Evolutionary conservation across 2,113 vertebrate species (phyloP).

Genomic region (Rhinoderma darwinii): DNA sequence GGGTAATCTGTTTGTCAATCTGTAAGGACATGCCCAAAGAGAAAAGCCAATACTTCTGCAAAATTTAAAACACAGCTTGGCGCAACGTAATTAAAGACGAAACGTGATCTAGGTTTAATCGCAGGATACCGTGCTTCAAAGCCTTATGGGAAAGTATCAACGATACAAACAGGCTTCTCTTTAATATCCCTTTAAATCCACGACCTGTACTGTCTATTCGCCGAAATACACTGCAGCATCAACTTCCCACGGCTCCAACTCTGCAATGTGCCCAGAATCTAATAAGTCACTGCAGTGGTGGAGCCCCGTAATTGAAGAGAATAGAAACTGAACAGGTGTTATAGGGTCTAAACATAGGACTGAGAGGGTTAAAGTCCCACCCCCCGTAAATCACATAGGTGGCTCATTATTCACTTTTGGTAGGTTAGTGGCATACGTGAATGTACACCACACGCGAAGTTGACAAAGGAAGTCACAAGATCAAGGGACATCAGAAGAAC

Average conservation of each 20-base stretch:
- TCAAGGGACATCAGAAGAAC: no score
- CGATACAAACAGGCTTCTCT: not conserved
- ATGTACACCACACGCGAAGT: not conserved
- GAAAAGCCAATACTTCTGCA: not conserved
- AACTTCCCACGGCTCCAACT: constrained; percentile 38
- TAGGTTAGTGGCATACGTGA: not conserved
- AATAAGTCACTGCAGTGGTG: constrained; percentile 28
- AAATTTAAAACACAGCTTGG: not conserved
- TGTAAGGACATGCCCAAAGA: not conserved
- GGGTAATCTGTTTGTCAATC: not conserved
- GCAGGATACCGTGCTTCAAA: not conserved
- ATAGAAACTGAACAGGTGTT: not conserved
- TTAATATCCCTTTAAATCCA: constrained; percentile 22
- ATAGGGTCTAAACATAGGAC: not conserved
- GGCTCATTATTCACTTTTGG: no score
- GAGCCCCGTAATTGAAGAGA: not conserved
- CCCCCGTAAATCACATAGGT: not conserved
- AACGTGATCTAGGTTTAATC: not conserved
- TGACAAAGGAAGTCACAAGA: no score
- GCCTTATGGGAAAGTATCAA: not conserved
- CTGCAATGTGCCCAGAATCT: constrained; percentile 39
- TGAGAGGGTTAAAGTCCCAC: not conserved
- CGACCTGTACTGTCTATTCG: not conserved
- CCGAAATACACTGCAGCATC: constrained; percentile 29
- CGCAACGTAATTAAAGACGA: not conserved